Percentiles rank a stretch among this genome's conserved stretches.
These are phyloP conservation scores for Noctua pronuba DNA, from an alignment of 2,888 invertebrate species.

Conservation along the genomic window DNA sequence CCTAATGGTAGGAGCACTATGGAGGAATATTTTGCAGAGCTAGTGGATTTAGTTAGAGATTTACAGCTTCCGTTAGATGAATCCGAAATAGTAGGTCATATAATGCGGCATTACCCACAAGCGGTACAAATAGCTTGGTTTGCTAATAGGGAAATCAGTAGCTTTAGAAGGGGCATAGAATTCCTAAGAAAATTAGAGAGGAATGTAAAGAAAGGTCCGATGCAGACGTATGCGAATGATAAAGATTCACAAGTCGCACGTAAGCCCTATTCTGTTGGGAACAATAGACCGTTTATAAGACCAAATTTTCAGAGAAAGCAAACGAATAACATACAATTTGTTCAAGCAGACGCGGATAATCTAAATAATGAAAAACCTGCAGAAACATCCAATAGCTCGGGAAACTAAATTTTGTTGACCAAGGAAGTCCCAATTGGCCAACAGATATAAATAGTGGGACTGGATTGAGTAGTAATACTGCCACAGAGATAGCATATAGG, in stretches of 20 bases:
- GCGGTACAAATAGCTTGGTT: conserved; percentile 7
- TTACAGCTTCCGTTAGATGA: background rate
- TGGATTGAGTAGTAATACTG: too few relatives aligned
- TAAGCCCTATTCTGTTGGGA: background rate
- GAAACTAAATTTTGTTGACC: too few relatives aligned
- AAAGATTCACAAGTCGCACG: background rate
- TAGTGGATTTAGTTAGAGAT: conserved; percentile 6
- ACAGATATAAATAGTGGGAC: too few relatives aligned
- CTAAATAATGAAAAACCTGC: background rate
- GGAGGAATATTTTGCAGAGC: conserved; percentile 10
- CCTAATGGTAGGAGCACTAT: background rate
- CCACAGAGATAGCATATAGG: too few relatives aligned
- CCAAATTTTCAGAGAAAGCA: background rate
- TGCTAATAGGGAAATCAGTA: background rate
- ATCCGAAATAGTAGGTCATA: background rate
- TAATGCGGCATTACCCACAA: conserved; percentile 5
- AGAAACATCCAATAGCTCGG: background rate
- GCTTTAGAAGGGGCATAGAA: background rate
- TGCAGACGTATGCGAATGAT: background rate
- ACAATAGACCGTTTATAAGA: background rate
- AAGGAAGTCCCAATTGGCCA: too few relatives aligned
- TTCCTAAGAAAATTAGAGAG: conserved; percentile 12
- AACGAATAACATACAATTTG: background rate
- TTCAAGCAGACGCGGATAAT: background rate
- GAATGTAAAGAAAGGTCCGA: background rate